phyloP scores from a whole-genome alignment of 2,797 vertebrate genomes.

The Stomatorhinus walkeri region DNA sequence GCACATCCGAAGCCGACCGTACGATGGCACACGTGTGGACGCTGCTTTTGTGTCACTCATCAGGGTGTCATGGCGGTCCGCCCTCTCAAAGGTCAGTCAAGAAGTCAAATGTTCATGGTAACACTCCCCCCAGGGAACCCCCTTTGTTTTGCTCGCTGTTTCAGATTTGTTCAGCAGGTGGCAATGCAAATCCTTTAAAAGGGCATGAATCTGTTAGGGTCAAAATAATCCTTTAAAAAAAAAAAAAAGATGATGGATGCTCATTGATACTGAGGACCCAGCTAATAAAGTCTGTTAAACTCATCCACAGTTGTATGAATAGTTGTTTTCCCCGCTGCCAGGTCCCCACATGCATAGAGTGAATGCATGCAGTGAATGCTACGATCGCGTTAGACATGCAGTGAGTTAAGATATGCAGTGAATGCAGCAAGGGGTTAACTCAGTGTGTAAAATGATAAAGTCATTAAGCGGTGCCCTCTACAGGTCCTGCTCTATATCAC shows the following conservation, averaged over 20 bases:
- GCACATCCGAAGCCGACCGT: slow-evolving; percentile 46
- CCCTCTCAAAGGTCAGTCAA: neutral
- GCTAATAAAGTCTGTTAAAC: neutral
- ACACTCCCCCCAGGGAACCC: neutral
- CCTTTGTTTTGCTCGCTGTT: neutral
- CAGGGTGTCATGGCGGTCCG: neutral
- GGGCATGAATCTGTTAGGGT: neutral
- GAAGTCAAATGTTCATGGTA: neutral
- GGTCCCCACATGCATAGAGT: neutral
- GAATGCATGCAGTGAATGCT: neutral
- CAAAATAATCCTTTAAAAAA: neutral
- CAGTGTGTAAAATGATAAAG: neutral
- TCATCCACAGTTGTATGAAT: neutral
- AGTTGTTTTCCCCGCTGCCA: neutral
- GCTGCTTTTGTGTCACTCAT: neutral
- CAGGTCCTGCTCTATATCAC: neutral
- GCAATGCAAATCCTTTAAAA: slow-evolving; percentile 42
- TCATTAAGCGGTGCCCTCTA: neutral
- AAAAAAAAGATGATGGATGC: neutral
- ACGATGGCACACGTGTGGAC: slow-evolving; percentile 15
- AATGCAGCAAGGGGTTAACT: neutral
- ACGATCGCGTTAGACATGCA: neutral
- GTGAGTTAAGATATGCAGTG: neutral
- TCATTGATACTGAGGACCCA: neutral
- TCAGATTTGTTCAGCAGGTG: slow-evolving; percentile 50